phyloP scores from a whole-genome alignment of 2,888 invertebrate species.

The Pristionchus japonicus region DNA sequence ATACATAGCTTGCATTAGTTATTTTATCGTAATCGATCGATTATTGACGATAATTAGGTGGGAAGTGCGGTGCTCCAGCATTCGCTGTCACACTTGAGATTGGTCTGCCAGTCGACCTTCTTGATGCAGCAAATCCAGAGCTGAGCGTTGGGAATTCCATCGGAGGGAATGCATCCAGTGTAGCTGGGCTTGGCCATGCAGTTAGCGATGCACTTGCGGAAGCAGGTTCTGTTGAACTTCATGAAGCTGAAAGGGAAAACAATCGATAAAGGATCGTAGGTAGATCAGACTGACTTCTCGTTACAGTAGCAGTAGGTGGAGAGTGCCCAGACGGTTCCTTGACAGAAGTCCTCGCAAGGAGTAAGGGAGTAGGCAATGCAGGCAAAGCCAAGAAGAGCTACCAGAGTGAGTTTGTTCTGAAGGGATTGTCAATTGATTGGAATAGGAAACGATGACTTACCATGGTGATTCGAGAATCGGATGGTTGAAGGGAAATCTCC shows the following conservation, averaged over 20 bases:
- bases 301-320: background rate
- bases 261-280: background rate
- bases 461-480: background rate
- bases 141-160: background rate
- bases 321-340: background rate
- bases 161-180: background rate
- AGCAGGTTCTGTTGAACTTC: background rate
- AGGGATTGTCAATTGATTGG: background rate
- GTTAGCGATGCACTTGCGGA: background rate
- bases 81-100: background rate
- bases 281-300: background rate
- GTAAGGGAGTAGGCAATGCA: background rate
- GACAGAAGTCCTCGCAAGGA: background rate
- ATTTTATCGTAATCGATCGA: too few species aligned
- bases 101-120: background rate
- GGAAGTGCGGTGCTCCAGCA: background rate
- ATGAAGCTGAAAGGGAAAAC: background rate
- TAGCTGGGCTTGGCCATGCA: background rate
- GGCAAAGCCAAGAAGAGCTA: background rate
- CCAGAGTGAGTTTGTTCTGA: background rate
- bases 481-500: background rate
- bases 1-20: too few species aligned
- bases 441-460: background rate
- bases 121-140: background rate
- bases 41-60: background rate